Evolutionary conservation across 1,140 invertebrate genomes (phyloP), one percentile per base, ranked within the genome.

Genomic region (Drosophila malerkotliana): DNA sequence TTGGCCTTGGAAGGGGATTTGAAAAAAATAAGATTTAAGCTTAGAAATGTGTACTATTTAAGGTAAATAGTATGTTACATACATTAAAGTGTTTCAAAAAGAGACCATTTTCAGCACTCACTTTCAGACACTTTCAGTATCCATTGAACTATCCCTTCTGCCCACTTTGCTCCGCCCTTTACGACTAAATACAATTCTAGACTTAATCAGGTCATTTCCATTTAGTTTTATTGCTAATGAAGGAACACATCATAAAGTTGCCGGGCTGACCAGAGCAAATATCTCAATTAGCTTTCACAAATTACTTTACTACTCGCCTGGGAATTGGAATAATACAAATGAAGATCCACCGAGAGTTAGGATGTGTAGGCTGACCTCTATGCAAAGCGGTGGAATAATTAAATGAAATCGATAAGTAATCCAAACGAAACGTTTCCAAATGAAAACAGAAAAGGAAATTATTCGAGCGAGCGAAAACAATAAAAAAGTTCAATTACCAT

Each of bases 271-370:
- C 49, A 56, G 24, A 37, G 54, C 81, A 88, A 88, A 87, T 88
- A 74, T 82, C 74, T 75, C 82, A 87, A 87, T 87, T 87, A 88
- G 82, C 64, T 78, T 61, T 60, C 63, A 82, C 82, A 82, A 91
- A 91, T 91, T 89, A 82, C 79, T 91, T 91, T 91, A 91, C 68
- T 77, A 84, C 89, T 81, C 84, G 73, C 72, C 61, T 64, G 89
- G 83, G 89, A 87, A 52, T 37, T 30, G 21, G 32, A 37, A 37
- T 12, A 37, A n/a, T 37, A 37, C 10, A 37, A 37, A 37, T 12
- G 34, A 37, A 37, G 10, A 12, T 37, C 34, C 34, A 12, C 3
- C 10, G 34, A n/a, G 34, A 37, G 3, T 37, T 9, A 28, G 18
- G 30, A 12, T n/a, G 10, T 32, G 21, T 8, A 21, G 6, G 6